Percentiles rank a stretch among this genome's conserved stretches.
Conservation (phyloP, 2,113 vertebrate species). For the Leptocoma aspasia region DNA sequence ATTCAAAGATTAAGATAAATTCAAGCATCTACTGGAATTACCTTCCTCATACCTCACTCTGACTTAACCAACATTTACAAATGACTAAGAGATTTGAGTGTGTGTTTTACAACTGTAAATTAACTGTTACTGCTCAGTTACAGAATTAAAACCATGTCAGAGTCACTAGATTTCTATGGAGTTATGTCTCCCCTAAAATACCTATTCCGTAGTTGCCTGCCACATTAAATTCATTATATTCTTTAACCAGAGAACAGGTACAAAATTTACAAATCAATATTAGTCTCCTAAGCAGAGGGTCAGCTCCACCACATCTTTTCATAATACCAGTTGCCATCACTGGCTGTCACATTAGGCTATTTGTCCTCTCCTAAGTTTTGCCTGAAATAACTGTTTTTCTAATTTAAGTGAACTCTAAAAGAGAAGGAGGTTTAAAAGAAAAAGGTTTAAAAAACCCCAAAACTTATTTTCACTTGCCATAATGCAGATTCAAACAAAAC, state of each 20-base stretch:
- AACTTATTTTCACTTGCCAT: background rate
- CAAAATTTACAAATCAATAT: background rate
- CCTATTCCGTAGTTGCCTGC: rapidly evolving
- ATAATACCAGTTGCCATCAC: background rate
- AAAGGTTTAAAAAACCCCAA: rapidly evolving
- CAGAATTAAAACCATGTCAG: background rate
- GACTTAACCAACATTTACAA: background rate
- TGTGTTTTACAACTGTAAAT: background rate
- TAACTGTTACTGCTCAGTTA: background rate
- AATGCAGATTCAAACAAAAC: background rate
- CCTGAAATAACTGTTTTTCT: background rate
- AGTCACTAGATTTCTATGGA: background rate
- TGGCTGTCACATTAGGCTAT: background rate
- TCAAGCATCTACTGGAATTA: background rate
- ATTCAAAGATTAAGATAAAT: background rate
- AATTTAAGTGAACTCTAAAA: background rate
- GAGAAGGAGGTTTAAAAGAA: background rate
- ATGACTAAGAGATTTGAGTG: background rate
- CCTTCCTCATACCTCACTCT: background rate
- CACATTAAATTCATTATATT: background rate
- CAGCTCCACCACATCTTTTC: background rate
- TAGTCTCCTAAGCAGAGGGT: background rate
- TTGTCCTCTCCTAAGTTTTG: background rate
- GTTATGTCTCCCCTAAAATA: background rate
- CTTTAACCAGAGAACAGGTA: background rate